Evolutionary conservation across 2,113 vertebrate genomes (phyloP).

Genomic region (Vombatus ursinus): DNA sequence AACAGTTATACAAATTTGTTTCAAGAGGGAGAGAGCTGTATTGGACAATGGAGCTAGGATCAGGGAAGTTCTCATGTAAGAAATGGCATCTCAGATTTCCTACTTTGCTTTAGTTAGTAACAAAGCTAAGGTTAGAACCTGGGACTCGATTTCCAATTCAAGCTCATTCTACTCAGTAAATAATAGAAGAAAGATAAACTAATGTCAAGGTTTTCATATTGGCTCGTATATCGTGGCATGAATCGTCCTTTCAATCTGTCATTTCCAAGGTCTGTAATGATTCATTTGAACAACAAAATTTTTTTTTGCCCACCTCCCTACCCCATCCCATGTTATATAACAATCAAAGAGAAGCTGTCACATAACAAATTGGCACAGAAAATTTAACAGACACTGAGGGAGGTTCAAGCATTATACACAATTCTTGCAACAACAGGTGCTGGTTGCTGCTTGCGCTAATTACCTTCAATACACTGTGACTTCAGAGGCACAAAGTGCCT

Average conservation of each 20-base stretch:
- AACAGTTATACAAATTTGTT: not conserved
- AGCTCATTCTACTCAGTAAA: not conserved
- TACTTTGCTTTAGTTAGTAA: not conserved
- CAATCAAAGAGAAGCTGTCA: no score
- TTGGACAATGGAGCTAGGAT: no score
- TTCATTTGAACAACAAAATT: not conserved
- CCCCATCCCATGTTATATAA: not conserved
- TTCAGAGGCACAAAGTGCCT: not conserved
- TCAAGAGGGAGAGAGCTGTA: no score
- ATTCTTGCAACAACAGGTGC: not conserved
- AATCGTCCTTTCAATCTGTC: not conserved
- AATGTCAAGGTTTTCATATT: not conserved
- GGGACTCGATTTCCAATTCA: not conserved
- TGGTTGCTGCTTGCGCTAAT: not conserved
- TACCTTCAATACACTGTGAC: not conserved
- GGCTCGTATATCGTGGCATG: not conserved
- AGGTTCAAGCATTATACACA: not conserved
- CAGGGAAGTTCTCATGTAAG: not conserved
- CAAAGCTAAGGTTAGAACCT: not conserved
- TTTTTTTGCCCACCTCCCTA: not conserved
- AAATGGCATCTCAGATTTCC: not conserved
- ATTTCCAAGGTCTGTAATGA: not conserved
- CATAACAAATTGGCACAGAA: not conserved
- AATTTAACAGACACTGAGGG: slow-evolving; percentile 13
- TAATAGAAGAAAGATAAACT: not conserved